Evolutionary conservation across 2,888 invertebrate species (phyloP).

Genomic region (Cryptocheilus praepositus): DNA sequence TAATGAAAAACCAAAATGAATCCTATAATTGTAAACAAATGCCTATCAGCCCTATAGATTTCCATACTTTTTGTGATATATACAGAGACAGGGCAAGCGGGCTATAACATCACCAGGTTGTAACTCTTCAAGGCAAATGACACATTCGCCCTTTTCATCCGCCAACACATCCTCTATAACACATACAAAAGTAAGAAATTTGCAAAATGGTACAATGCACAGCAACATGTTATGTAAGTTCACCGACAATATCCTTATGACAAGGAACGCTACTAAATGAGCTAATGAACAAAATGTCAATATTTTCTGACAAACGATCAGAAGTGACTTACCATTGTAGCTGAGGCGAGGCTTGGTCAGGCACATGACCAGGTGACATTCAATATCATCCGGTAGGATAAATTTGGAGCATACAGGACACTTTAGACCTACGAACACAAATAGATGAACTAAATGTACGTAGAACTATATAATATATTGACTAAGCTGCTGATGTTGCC

Average conservation of each 20-base stretch:
- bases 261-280: not conserved
- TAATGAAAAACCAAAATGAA: not conserved
- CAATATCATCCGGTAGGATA: slow-evolving; percentile 98
- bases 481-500: not conserved
- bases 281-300: not conserved
- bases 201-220: not conserved
- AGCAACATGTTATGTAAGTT: slow-evolving; percentile 5
- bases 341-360: slow-evolving; percentile 98
- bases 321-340: slow-evolving; percentile 90
- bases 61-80: slow-evolving; percentile 97
- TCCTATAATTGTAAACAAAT: no score
- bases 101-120: slow-evolving; percentile 97
- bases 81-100: slow-evolving; percentile 98
- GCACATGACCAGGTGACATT: slow-evolving; percentile 99
- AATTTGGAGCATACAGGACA: slow-evolving; percentile 99
- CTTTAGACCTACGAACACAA: slow-evolving; percentile 91
- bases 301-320: not conserved
- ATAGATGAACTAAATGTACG: slow-evolving; percentile 29
- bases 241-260: not conserved
- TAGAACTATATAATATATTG: slow-evolving; percentile 10
- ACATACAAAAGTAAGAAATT: no score
- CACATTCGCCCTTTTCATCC: slow-evolving; percentile 98
- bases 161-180: slow-evolving; percentile 93
- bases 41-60: not conserved
- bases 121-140: slow-evolving; percentile 98